Evolutionary conservation across 1,140 invertebrate species (phyloP).

Genomic region (Dysdera silvatica): DNA sequence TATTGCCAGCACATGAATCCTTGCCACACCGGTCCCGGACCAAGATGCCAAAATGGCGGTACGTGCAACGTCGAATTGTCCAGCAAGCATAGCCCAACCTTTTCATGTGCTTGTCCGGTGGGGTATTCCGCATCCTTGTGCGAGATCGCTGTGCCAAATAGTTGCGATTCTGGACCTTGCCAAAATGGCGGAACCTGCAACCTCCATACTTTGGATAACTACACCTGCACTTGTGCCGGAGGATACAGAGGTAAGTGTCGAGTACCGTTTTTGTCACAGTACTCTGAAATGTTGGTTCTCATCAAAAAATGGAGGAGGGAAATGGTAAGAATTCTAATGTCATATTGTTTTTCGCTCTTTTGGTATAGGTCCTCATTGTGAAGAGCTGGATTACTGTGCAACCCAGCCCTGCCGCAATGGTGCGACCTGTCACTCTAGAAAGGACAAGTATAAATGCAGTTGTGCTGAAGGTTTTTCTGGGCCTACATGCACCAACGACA

Average conservation of each 20-base stretch:
- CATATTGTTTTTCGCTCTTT: constrained; percentile 44
- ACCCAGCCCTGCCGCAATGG: constrained; percentile 65
- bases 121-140: constrained; percentile 88
- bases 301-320: constrained; percentile 9
- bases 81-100: constrained; percentile 59
- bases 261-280: background rate
- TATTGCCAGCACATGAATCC: constrained; percentile 90
- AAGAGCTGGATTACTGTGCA: constrained; percentile 59
- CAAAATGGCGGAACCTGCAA: constrained; percentile 74
- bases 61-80: constrained; percentile 68
- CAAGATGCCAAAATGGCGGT: constrained; percentile 73
- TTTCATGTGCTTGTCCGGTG: constrained; percentile 75
- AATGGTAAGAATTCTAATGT: constrained; percentile 6
- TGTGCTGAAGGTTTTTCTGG: constrained; percentile 85
- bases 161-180: constrained; percentile 80
- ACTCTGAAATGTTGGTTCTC: background rate
- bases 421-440: constrained; percentile 65
- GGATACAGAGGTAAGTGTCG: constrained; percentile 38
- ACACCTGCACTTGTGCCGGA: constrained; percentile 70
- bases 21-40: constrained; percentile 50
- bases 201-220: constrained; percentile 61
- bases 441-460: constrained; percentile 83
- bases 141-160: constrained; percentile 79
- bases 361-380: constrained; percentile 73
- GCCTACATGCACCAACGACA: constrained; percentile 72